Conservation (phyloP, 2,888 invertebrate species). For the Noctua janthe region DNA sequence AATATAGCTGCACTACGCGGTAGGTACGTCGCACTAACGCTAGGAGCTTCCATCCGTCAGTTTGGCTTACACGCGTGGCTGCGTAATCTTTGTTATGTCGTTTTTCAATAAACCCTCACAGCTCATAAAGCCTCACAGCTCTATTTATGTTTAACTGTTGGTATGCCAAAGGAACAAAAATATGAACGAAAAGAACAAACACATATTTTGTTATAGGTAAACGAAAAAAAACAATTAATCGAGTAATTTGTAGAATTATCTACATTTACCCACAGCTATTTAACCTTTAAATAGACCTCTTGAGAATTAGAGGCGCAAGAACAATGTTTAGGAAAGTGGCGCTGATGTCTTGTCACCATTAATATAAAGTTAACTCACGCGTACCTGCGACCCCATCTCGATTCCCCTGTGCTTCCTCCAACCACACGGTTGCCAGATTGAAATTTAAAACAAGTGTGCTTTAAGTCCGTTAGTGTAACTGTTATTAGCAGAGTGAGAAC, state of each 20-base stretch:
- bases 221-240: neutral
- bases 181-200: neutral
- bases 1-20: neutral
- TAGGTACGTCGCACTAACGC: neutral
- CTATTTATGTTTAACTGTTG: neutral
- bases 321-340: constrained; percentile 23
- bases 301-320: neutral
- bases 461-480: constrained; percentile 65
- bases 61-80: neutral
- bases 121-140: no score
- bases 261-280: neutral
- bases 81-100: neutral
- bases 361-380: constrained; percentile 35
- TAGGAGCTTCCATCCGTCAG: constrained; percentile 1
- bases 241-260: neutral
- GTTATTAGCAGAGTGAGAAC: constrained; percentile 65
- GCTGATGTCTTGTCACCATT: constrained; percentile 22
- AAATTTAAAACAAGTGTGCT: constrained; percentile 72
- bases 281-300: neutral
- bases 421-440: constrained; percentile 64
- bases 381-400: constrained; percentile 4
- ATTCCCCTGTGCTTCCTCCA: constrained; percentile 25
- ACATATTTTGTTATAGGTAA: neutral
- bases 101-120: neutral
- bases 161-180: neutral